Conservation (phyloP, 2,113 vertebrate genomes). For the Pelobates fuscus region DNA sequence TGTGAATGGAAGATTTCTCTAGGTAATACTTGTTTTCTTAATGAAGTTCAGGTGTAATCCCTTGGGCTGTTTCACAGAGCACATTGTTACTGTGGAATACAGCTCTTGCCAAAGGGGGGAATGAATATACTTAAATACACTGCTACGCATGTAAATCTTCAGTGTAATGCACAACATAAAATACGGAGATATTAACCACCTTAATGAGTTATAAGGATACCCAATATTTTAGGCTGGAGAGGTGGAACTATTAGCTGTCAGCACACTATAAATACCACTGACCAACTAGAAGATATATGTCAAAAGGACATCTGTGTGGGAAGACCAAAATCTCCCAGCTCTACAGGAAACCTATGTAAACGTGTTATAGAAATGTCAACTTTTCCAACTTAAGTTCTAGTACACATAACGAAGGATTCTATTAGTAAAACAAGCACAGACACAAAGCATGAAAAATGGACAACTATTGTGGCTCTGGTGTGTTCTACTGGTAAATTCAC, state of each 20-base stretch:
- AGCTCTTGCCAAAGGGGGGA: constrained; percentile 70
- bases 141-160: constrained; percentile 54
- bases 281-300: background rate
- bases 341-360: background rate
- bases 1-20: constrained; percentile 64
- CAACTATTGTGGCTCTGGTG: no score
- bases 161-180: constrained; percentile 68
- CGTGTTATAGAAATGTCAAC: background rate
- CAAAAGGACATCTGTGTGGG: background rate
- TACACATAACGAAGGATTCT: no score
- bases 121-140: constrained; percentile 70
- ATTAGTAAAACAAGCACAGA: no score
- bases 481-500: no score
- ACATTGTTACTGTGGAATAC: constrained; percentile 68
- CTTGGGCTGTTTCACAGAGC: constrained; percentile 72
- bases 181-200: constrained; percentile 37
- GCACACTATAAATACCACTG: background rate
- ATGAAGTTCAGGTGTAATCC: constrained; percentile 84
- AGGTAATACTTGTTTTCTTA: constrained; percentile 64
- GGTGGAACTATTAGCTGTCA: background rate
- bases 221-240: background rate
- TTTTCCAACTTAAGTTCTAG: no score
- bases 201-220: background rate
- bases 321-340: background rate
- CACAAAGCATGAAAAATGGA: no score